A percentile compares a stretch with the other conserved stretches of the same genome.
Evolutionary conservation across 2,113 vertebrate species (phyloP).

Genomic region (Campylomormyrus tamandua): DNA sequence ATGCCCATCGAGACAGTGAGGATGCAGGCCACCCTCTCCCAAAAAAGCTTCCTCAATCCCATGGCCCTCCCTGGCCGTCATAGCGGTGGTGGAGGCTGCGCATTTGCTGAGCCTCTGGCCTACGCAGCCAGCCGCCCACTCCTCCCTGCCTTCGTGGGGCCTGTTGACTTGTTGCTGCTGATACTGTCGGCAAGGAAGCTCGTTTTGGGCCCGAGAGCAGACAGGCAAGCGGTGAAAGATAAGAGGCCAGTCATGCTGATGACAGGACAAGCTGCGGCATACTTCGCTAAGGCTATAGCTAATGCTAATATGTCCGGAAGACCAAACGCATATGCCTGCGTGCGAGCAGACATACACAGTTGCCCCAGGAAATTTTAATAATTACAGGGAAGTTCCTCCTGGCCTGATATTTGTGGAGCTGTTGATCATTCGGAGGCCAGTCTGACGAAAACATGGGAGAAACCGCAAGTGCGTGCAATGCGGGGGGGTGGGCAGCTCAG

Average conservation of each 20-base stretch:
- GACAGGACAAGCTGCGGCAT: neutral
- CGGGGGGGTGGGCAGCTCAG: neutral
- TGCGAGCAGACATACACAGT: neutral
- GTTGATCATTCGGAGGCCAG: neutral
- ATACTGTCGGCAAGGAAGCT: neutral
- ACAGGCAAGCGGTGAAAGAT: neutral
- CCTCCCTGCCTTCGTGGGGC: neutral
- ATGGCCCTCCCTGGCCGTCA: neutral
- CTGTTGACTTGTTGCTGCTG: neutral
- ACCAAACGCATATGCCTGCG: neutral
- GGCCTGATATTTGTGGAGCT: neutral
- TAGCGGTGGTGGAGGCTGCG: neutral
- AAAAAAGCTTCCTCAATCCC: neutral
- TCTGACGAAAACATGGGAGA: neutral
- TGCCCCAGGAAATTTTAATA: neutral
- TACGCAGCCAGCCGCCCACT: neutral
- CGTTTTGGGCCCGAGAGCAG: neutral
- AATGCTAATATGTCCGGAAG: neutral
- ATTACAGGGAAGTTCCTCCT: constrained; percentile 2
- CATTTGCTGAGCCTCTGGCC: neutral
- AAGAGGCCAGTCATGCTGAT: neutral
- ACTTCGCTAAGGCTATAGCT: neutral
- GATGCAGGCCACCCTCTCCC: neutral
- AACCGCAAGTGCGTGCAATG: neutral
- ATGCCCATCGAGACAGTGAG: neutral